Conservation (phyloP, 2,797 vertebrate species). For the Lindbergichthys nudifrons region DNA sequence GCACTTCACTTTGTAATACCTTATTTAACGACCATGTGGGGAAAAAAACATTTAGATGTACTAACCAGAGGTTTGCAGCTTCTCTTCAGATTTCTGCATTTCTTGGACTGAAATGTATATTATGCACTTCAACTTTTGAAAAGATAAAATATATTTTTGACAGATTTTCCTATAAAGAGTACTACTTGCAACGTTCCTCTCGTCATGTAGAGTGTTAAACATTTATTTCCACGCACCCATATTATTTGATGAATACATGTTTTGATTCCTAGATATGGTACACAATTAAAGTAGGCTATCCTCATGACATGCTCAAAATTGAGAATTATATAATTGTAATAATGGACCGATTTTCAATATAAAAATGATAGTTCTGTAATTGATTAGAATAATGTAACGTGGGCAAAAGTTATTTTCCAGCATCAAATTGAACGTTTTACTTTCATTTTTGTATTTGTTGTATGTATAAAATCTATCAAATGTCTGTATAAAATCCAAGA, state of each 20-base stretch:
- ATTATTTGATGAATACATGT: constrained; percentile 12
- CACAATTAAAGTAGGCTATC: constrained; percentile 5
- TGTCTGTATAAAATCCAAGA: neutral
- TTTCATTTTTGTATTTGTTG: neutral
- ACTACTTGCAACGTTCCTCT: neutral
- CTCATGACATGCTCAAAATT: neutral
- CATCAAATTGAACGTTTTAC: constrained; percentile 6
- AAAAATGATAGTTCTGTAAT: constrained; percentile 7
- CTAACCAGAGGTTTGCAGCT: neutral
- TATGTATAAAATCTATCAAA: neutral
- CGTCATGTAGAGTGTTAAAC: neutral
- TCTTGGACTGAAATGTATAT: neutral
- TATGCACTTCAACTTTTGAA: neutral
- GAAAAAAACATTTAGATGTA: neutral
- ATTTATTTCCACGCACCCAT: neutral
- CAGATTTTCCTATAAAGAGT: neutral
- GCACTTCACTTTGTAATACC: no score
- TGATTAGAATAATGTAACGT: neutral
- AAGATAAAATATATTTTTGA: constrained; percentile 24
- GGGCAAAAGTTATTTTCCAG: neutral
- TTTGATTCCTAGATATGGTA: neutral
- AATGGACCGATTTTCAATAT: neutral
- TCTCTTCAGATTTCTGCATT: constrained; percentile 7
- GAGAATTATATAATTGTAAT: constrained; percentile 6
- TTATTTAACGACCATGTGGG: neutral